A percentile compares a stretch with the other conserved stretches of the same genome.
These are phyloP conservation scores for Agrotis puta DNA, from an alignment of 2,888 invertebrate genomes.

Conservation along the genomic window DNA sequence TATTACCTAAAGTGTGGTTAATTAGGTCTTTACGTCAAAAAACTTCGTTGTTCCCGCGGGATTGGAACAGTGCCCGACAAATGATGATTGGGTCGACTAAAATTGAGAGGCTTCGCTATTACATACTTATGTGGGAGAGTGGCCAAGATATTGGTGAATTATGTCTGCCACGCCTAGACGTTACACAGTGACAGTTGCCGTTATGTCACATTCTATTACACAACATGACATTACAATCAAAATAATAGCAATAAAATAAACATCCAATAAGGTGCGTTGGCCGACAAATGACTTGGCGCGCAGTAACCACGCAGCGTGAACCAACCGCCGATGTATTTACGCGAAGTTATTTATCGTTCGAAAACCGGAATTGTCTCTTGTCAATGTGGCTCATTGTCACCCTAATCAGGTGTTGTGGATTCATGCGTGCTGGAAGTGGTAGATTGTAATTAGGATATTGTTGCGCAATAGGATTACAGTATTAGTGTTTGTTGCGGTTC, in stretches of 20 bases:
- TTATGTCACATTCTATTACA: slow-evolving; percentile 45
- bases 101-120: slow-evolving; percentile 18
- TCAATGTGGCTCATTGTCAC: slow-evolving; percentile 67
- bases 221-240: slow-evolving; percentile 59
- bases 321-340: slow-evolving; percentile 60
- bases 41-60: slow-evolving; percentile 7
- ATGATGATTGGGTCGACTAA: slow-evolving; percentile 42
- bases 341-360: slow-evolving; percentile 63
- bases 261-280: slow-evolving; percentile 36
- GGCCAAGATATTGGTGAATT: neutral
- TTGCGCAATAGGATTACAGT: slow-evolving; percentile 37
- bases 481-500: slow-evolving; percentile 28
- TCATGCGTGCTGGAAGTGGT: slow-evolving; percentile 54
- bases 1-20: slow-evolving; percentile 17
- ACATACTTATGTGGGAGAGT: neutral
- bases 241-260: slow-evolving; percentile 58
- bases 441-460: slow-evolving; percentile 44
- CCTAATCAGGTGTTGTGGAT: slow-evolving; percentile 69
- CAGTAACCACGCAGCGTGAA: slow-evolving; percentile 45
- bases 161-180: slow-evolving; percentile 1
- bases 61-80: slow-evolving; percentile 46
- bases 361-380: slow-evolving; percentile 61
- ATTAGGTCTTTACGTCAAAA: slow-evolving; percentile 36
- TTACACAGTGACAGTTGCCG: slow-evolving; percentile 14
- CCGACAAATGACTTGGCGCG: slow-evolving; percentile 38